These are phyloP conservation scores for Chymomyza fuscimana DNA, from an alignment of 2,888 invertebrate species.

Conservation along the genomic window DNA sequence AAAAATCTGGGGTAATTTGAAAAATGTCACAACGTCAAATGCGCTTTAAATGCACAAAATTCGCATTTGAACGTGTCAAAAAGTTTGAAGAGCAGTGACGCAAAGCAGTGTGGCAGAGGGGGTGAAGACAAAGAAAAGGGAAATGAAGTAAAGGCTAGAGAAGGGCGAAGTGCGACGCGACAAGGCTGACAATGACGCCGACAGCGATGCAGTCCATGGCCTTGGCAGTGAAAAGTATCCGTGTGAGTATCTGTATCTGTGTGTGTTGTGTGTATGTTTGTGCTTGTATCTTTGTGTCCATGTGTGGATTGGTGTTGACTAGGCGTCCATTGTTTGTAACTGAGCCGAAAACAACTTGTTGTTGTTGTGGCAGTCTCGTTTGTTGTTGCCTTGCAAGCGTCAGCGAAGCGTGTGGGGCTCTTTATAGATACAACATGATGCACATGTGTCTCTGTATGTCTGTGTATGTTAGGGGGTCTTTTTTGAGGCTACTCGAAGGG, in stretches of 20 bases:
- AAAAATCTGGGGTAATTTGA: not conserved
- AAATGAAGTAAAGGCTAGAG: not conserved
- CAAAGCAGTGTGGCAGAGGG: no score
- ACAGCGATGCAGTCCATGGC: slow-evolving; percentile 40
- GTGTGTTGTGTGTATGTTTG: slow-evolving; percentile 6
- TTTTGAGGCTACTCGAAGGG: not conserved
- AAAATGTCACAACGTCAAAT: not conserved
- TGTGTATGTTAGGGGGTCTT: not conserved
- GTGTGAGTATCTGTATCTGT: slow-evolving; percentile 6
- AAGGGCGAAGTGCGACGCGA: not conserved
- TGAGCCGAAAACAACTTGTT: not conserved
- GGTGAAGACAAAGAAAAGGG: not conserved
- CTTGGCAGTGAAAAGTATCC: slow-evolving; percentile 60
- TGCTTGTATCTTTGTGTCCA: slow-evolving; percentile 11
- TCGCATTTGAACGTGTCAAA: slow-evolving; percentile 5
- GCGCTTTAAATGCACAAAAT: not conserved
- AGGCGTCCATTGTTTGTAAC: not conserved
- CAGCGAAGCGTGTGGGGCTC: slow-evolving; percentile 54
- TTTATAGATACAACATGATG: not conserved
- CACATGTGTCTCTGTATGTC: no score
- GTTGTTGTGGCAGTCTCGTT: not conserved
- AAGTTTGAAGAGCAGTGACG: not conserved
- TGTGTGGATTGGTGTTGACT: not conserved
- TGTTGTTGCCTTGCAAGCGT: slow-evolving; percentile 43
- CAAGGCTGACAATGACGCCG: not conserved